These are phyloP conservation scores for Drosophila parthenogenetica DNA, from an alignment of 2,888 invertebrate genomes.

Conservation along the genomic window DNA sequence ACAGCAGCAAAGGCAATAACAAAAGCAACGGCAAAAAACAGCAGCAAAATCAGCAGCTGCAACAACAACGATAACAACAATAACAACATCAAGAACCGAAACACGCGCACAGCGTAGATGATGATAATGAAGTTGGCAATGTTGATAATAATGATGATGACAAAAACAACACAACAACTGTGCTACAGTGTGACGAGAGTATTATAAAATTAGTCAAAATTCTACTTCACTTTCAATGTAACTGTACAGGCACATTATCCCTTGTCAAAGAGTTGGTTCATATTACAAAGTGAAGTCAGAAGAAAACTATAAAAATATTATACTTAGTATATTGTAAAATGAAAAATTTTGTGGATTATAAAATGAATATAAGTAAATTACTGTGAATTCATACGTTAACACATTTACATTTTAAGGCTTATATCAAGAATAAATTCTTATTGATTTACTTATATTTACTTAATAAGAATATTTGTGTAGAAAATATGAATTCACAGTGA, in stretches of 20 bases:
- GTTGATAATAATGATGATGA: slow-evolving; percentile 75
- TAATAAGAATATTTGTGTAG: no score
- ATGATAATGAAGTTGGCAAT: slow-evolving; percentile 71
- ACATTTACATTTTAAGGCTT: no score
- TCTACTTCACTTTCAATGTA: neutral
- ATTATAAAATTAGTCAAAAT: neutral
- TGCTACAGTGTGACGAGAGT: slow-evolving; percentile 52
- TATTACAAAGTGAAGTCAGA: neutral
- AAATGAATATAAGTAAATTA: no score
- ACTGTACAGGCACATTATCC: neutral
- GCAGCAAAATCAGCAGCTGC: slow-evolving; percentile 40
- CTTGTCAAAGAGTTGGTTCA: neutral
- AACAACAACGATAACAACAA: slow-evolving; percentile 34
- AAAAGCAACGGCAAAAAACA: slow-evolving; percentile 48
- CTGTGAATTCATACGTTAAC: no score
- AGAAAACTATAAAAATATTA: no score
- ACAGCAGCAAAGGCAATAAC: slow-evolving; percentile 43
- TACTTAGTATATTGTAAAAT: no score
- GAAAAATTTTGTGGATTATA: no score
- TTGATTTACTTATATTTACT: no score
- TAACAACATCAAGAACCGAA: slow-evolving; percentile 47
- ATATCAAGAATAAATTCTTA: no score
- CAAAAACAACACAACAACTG: slow-evolving; percentile 73
- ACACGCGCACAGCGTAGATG: slow-evolving; percentile 73
- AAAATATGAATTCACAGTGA: no score